Conservation (phyloP, 2,888 invertebrate genomes). For the Bedellia somnulentella region DNA sequence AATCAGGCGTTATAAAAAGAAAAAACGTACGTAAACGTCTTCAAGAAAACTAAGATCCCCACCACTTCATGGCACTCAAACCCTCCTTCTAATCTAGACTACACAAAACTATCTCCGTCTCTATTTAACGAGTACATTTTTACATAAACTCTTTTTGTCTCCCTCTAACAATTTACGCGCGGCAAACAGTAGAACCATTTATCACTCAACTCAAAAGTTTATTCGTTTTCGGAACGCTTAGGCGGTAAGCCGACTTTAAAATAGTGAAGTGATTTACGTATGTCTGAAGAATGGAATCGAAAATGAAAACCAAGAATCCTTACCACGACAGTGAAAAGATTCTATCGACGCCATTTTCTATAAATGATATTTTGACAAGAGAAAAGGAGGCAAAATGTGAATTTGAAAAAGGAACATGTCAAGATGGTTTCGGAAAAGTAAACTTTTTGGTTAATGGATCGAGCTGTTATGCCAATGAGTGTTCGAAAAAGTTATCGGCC, state of each 20-base stretch:
- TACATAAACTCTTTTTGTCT: slow-evolving; percentile 20
- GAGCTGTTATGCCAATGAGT: slow-evolving; percentile 20
- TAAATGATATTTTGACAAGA: slow-evolving; percentile 71
- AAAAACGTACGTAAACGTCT: slow-evolving; percentile 58
- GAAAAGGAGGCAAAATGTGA: slow-evolving; percentile 48
- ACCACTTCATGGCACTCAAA: slow-evolving; percentile 53
- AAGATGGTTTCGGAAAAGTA: slow-evolving; percentile 27
- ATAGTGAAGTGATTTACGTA: neutral
- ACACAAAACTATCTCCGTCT: slow-evolving; percentile 25
- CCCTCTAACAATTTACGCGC: slow-evolving; percentile 42
- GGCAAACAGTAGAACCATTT: slow-evolving; percentile 51
- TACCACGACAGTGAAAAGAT: slow-evolving; percentile 44
- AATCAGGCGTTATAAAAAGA: too few relatives aligned
- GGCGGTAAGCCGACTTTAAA: slow-evolving; percentile 33
- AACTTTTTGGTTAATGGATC: slow-evolving; percentile 15
- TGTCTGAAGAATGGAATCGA: slow-evolving; percentile 35
- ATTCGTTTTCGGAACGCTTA: slow-evolving; percentile 56
- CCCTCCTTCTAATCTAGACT: slow-evolving; percentile 46
- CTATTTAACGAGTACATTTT: slow-evolving; percentile 15
- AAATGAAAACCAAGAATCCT: slow-evolving; percentile 35
- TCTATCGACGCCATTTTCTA: slow-evolving; percentile 69
- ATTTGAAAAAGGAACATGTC: slow-evolving; percentile 42
- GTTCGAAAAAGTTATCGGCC: slow-evolving; percentile 36
- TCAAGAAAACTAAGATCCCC: slow-evolving; percentile 60
- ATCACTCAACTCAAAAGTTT: slow-evolving; percentile 49